Evolutionary conservation across 2,797 vertebrate species (phyloP), one percentile per base, ranked within the genome.

Genomic region (Clarias platycephalus): DNA sequence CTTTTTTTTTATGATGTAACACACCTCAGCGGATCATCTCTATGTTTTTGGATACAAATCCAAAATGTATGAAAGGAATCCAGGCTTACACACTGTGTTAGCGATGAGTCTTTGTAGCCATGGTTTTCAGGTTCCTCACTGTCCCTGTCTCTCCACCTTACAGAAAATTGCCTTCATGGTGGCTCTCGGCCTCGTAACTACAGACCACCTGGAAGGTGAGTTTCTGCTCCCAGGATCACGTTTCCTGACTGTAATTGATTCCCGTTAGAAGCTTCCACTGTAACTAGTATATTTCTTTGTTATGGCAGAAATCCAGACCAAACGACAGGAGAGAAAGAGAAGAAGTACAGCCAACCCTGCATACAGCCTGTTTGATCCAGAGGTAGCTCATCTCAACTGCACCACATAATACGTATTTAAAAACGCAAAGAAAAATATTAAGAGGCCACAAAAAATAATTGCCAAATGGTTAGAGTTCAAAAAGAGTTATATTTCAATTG

Each of bases 111-210:
- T 20, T 40, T 44, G 37, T 24, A 64, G n/a, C 16, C 40, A 31
- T 31, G 2, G 4, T 44, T 10, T 40, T n/a, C 62, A 16, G 58
- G 31, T 62, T 78, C 24, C 76, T 79, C 22, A 62, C 28, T 3
- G 57, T n/a, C 22, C 24, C 16, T 74, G 71, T 84, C 37, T 74
- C 10, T 83, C 64, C 86, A 79, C 89, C 75, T 49, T 9, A 5
- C 91, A 99, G 98, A 99, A 99, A 97, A 95, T 98, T 64, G 96
- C 97, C 94, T 99, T 99, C 94, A 99, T 99, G 98, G 97, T 99
- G 20, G 95, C 97, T 0, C 94, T 99, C 10, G 98, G 98, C 90
- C 95, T 99, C 88, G 97, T 99, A 85, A 99, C 98, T 53, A 97
- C 97, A 0, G 97, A 99, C 63, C 97, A 98, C 76, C 90, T 98